Base-by-base conservation (phyloP, 2,113 vertebrate species). In the Alaudala cheleensis region DNA sequence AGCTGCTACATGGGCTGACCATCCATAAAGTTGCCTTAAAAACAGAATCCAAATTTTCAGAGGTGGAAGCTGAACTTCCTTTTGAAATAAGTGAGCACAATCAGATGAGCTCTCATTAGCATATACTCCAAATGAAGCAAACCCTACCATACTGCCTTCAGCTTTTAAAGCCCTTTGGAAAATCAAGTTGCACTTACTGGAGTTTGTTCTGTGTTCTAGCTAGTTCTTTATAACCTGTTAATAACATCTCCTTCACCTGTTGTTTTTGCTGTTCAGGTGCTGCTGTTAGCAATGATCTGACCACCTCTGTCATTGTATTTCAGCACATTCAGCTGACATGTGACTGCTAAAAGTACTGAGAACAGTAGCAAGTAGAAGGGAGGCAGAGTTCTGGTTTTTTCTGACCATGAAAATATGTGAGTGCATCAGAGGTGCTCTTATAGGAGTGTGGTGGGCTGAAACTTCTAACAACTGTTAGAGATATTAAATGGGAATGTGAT, bases 211-310 rank as follows among this genome's bases (percentile, higher is more conserved):
- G 15, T 85, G 9, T 80, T 61, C 6, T 8, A 57, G 62, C 33
- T 53, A 45, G 47, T 81, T 81, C 25, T 69, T 81, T 25, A 26
- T 88, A 34, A 82, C 24, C 29, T 88, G 39, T 83, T 83, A 54
- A 39, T 85, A 89, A 70, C 26, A 40, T 70, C n/a, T 91, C 49
- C 56, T 88, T 94, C 72, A 64, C 72, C 56, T 91, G 53, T 76
- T 87, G 57, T 80, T 80, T 90, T 85, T 92, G 81, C 78, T 85
- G 2, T 81, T 42, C 72, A 91, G 95, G 57, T 93, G 86, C 86
- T 94, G 88, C 80, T 87, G 26, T 91, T 95, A 90, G 84, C 81
- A 95, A 24, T 80, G 85, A 66, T 90, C 85, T 90, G 83, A 77
- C 81, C 76, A 70, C 62, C 57, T 64, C 5, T 92, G 40, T 89